These are phyloP conservation scores for Pelochelys cantorii DNA, from an alignment of 2,797 vertebrate genomes.

Conservation along the genomic window DNA sequence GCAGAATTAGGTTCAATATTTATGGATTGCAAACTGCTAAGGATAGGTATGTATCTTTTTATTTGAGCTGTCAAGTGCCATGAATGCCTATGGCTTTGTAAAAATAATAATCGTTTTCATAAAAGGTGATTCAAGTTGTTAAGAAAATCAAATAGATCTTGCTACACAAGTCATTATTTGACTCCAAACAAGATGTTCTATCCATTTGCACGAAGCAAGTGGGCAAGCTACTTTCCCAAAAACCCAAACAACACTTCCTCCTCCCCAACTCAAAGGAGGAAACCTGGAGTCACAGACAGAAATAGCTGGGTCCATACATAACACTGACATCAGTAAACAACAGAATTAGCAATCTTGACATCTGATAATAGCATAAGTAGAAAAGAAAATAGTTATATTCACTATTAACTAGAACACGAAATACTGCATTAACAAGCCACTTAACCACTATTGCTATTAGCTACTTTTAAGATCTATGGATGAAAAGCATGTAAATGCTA, in stretches of 20 bases:
- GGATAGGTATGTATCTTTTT: neutral
- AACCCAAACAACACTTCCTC: neutral
- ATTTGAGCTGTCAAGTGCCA: neutral
- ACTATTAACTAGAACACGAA: neutral
- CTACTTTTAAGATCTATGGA: neutral
- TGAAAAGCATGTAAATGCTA: neutral
- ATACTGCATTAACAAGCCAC: neutral
- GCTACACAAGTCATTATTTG: neutral
- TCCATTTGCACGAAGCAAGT: neutral
- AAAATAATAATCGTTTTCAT: neutral
- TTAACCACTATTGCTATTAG: neutral
- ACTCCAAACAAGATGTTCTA: neutral
- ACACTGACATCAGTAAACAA: neutral
- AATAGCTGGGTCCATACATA: neutral
- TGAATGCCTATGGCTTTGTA: neutral
- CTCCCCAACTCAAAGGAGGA: neutral
- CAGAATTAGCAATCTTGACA: neutral
- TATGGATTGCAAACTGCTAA: neutral
- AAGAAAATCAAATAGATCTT: accelerated
- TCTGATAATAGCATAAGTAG: neutral
- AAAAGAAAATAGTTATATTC: neutral
- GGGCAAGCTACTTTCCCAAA: neutral
- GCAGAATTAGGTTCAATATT: neutral
- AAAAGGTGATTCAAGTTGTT: neutral
- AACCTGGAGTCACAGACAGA: neutral